phyloP scores from a whole-genome alignment of 2,888 invertebrate genomes.

The Cataglyphis livida region DNA sequence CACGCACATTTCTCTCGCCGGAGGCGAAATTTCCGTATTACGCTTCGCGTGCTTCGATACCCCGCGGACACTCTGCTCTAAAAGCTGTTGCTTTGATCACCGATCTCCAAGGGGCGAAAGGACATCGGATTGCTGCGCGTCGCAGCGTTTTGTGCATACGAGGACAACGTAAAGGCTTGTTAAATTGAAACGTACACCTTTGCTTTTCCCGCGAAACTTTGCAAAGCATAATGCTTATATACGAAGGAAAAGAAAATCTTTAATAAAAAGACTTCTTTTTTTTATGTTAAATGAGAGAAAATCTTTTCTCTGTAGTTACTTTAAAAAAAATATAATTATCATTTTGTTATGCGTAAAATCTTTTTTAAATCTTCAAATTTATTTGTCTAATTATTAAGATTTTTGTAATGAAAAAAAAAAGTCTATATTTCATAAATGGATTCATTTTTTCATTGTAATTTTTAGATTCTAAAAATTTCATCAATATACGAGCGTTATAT shows the following conservation, averaged over 20 bases:
- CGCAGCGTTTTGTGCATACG: constrained; percentile 55
- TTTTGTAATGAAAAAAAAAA: neutral
- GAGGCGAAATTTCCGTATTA: constrained; percentile 78
- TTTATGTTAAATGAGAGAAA: neutral
- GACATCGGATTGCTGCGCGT: constrained; percentile 58
- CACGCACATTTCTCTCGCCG: constrained; percentile 70
- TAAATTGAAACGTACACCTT: constrained; percentile 22
- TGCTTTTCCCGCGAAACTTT: neutral
- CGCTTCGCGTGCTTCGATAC: constrained; percentile 66
- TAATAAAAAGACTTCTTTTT: neutral
- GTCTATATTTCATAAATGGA: neutral
- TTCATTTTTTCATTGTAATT: neutral
- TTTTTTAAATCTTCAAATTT: neutral
- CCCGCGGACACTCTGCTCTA: constrained; percentile 22
- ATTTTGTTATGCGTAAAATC: neutral
- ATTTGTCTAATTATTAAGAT: neutral
- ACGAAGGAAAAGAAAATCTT: neutral
- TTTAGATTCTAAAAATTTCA: neutral
- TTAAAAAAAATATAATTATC: neutral
- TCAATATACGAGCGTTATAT: neutral
- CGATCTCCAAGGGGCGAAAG: constrained; percentile 60
- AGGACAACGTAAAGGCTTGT: constrained; percentile 19
- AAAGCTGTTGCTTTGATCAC: constrained; percentile 72
- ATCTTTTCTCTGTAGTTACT: neutral
- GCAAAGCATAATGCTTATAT: neutral